Conservation (phyloP, 2,113 vertebrate species). For the Mesitornis unicolor region DNA sequence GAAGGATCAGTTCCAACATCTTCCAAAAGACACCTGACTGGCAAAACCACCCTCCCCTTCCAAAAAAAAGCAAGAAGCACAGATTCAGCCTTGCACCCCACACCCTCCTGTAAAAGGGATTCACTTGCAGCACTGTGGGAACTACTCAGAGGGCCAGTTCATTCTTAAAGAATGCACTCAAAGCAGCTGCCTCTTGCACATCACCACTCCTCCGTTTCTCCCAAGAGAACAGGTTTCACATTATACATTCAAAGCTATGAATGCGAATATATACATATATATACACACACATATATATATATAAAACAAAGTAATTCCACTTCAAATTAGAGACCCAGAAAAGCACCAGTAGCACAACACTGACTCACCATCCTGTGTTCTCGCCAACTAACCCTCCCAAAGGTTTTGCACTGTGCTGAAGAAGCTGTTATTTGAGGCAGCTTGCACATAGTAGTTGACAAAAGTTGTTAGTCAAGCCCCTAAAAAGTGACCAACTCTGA, state of each 20-base stretch:
- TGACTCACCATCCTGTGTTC: background rate
- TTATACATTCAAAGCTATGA: background rate
- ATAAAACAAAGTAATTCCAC: background rate
- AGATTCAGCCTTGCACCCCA: background rate
- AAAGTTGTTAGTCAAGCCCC: background rate
- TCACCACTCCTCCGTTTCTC: background rate
- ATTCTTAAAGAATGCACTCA: background rate
- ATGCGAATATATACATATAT: accelerated
- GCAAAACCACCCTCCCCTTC: background rate
- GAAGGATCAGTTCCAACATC: background rate
- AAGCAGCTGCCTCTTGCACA: background rate
- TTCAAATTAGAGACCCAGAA: background rate
- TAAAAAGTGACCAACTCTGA: background rate
- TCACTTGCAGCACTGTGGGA: background rate
- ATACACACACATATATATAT: background rate
- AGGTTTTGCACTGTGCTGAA: background rate
- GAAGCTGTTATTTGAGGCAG: background rate
- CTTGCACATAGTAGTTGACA: background rate
- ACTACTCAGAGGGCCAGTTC: background rate
- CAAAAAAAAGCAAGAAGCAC: background rate
- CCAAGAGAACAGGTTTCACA: background rate
- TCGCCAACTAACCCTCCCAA: background rate
- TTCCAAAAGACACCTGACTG: background rate
- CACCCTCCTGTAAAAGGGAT: background rate
- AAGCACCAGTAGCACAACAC: background rate